Evolutionary conservation across 2,888 invertebrate genomes (phyloP).

Genomic region (Neoitamus cyanurus): DNA sequence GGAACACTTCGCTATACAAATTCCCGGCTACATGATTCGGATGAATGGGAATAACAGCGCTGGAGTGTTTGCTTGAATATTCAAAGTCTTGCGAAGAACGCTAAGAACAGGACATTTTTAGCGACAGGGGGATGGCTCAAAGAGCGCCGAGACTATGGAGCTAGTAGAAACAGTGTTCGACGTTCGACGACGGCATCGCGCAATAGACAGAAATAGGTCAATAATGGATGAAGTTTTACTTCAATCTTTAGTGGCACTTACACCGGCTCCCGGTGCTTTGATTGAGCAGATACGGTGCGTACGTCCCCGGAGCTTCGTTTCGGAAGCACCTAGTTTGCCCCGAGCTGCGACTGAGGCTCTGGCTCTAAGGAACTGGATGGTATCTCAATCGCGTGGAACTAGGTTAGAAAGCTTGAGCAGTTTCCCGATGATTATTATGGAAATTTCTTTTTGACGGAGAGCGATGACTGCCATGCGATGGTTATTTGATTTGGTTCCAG

Average conservation of each 20-base stretch:
- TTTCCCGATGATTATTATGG: conserved; percentile 6
- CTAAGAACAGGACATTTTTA: background rate
- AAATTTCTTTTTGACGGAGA: background rate
- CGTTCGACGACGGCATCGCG: background rate
- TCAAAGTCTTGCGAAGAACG: background rate
- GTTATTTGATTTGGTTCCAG: background rate
- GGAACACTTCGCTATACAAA: background rate
- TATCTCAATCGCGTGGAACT: conserved; percentile 3
- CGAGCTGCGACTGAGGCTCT: background rate
- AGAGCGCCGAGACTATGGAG: background rate
- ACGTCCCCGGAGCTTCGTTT: background rate
- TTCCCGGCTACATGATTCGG: background rate
- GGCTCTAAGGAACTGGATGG: background rate
- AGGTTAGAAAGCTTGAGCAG: conserved; percentile 10
- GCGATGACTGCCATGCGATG: background rate
- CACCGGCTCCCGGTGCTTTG: background rate
- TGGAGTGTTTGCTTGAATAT: background rate
- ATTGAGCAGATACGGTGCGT: background rate
- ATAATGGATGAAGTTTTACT: conserved; percentile 18
- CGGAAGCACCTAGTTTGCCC: background rate
- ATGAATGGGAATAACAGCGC: background rate
- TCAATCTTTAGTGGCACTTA: background rate
- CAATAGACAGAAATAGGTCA: background rate
- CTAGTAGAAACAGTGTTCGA: background rate
- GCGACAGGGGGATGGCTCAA: background rate